These are phyloP conservation scores for Drosophila setosimentum DNA, from an alignment of 2,888 invertebrate genomes.

Conservation along the genomic window DNA sequence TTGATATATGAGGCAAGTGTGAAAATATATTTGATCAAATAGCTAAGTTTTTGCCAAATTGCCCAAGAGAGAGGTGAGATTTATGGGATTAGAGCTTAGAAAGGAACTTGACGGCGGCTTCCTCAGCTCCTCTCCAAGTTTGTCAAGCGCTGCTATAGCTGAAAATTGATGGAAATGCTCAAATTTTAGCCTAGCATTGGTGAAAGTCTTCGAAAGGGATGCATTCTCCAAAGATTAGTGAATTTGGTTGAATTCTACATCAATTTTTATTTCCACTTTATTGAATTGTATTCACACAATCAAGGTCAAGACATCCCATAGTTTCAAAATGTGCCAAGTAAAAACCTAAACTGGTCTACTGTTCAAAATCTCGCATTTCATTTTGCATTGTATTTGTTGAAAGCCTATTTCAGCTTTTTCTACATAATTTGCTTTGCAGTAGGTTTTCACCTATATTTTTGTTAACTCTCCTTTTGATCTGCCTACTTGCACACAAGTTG, in stretches of 20 bases:
- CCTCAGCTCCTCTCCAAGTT: slow-evolving; percentile 8
- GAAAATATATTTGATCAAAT: slow-evolving; percentile 81
- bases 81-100: slow-evolving; percentile 64
- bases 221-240: not conserved
- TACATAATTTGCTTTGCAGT: not conserved
- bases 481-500: slow-evolving; percentile 1
- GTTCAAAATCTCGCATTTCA: not conserved
- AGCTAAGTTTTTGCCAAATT: slow-evolving; percentile 58
- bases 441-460: slow-evolving; percentile 1
- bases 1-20: slow-evolving; percentile 82
- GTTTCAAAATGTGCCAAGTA: not conserved
- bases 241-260: not conserved
- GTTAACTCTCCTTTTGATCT: not conserved
- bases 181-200: slow-evolving; percentile 11
- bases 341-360: not conserved
- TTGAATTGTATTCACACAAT: not conserved
- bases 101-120: slow-evolving; percentile 54
- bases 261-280: not conserved
- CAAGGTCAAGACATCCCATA: not conserved
- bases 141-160: slow-evolving; percentile 20
- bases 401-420: not conserved
- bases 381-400: not conserved
- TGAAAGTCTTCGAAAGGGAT: slow-evolving; percentile 35
- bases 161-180: not conserved
- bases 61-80: slow-evolving; percentile 59